Conservation (phyloP, 2,113 vertebrate species). For the Mus pahari region DNA sequence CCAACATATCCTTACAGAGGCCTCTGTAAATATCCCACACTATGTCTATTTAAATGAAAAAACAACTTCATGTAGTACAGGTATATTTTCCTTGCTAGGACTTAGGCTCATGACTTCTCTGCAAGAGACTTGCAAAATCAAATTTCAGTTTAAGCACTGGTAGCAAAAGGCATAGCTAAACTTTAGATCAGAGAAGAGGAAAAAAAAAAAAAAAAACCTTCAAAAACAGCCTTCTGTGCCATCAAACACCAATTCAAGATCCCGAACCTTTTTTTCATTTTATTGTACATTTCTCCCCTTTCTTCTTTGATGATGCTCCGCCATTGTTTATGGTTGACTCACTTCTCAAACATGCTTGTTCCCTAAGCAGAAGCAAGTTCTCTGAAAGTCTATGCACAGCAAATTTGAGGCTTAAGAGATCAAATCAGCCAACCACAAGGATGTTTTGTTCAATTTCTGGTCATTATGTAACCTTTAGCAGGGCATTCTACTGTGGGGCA, state of each 20-base stretch:
- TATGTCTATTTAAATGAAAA: background rate
- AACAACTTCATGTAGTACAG: background rate
- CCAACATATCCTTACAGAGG: background rate
- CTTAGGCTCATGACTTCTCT: background rate
- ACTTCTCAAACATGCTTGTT: background rate
- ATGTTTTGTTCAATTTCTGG: background rate
- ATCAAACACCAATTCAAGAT: background rate
- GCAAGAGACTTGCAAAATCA: background rate
- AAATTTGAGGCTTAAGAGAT: background rate
- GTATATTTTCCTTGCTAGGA: background rate
- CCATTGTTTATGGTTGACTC: background rate
- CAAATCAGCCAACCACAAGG: background rate
- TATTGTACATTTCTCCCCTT: accelerated
- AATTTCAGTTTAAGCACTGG: background rate
- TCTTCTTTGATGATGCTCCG: accelerated
- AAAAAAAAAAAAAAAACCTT: background rate
- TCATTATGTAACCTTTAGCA: background rate
- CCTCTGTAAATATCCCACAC: background rate
- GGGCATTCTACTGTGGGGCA: background rate
- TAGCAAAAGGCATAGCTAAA: background rate
- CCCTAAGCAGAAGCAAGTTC: background rate
- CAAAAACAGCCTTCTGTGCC: background rate
- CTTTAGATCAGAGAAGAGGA: background rate
- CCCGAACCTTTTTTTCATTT: background rate
- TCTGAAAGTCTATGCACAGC: background rate